Conservation (phyloP, 1,140 invertebrate genomes). For the Drosophila orena region DNA sequence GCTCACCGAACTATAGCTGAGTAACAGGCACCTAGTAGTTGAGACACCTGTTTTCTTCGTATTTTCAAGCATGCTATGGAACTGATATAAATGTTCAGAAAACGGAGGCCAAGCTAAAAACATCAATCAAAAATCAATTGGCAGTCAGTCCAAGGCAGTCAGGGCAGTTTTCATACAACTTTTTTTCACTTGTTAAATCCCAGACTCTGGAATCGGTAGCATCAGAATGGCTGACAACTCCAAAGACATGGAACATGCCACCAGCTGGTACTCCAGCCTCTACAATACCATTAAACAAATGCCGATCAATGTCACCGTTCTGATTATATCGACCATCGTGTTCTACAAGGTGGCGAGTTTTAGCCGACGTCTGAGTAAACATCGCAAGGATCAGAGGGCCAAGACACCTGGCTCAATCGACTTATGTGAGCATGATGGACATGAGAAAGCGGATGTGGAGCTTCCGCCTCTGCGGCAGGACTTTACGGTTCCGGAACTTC, state of each 20-base stretch:
- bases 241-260: slow-evolving; percentile 7
- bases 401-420: not conserved
- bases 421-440: not conserved
- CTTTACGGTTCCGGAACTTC: slow-evolving; percentile 47
- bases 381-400: not conserved
- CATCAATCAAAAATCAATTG: too few species aligned
- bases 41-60: too few species aligned
- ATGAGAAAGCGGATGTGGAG: not conserved
- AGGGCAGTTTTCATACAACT: not conserved
- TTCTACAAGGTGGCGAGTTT: slow-evolving; percentile 53
- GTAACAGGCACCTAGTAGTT: too few species aligned
- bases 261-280: slow-evolving; percentile 49
- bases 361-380: slow-evolving; percentile 17
- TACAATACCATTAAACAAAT: slow-evolving; percentile 39
- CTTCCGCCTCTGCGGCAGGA: slow-evolving; percentile 25
- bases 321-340: slow-evolving; percentile 52
- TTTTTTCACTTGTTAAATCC: not conserved
- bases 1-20: too few species aligned
- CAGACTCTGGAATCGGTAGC: not conserved
- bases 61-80: too few species aligned
- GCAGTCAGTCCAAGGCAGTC: not conserved
- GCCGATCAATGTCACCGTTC: slow-evolving; percentile 31
- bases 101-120: not conserved
- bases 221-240: slow-evolving; percentile 2
- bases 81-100: not conserved